phyloP scores from a whole-genome alignment of 2,888 invertebrate species.

The Rotaria macrura region DNA sequence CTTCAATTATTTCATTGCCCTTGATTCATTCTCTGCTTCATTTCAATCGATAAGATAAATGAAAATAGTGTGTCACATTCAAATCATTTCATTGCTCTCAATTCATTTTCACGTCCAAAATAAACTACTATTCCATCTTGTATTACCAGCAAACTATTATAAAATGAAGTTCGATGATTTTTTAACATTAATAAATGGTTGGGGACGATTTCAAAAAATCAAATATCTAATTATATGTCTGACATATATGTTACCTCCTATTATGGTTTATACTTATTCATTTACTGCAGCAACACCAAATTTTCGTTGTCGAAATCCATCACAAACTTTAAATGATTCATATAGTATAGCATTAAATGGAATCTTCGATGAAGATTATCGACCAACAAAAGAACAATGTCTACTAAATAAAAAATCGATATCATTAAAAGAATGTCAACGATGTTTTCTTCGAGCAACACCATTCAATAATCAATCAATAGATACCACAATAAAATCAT shows the following conservation, averaged over 20 bases:
- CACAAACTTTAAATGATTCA: neutral
- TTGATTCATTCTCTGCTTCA: too few relatives aligned
- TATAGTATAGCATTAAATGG: neutral
- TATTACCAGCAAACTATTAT: neutral
- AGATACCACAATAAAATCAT: neutral
- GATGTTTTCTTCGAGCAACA: neutral
- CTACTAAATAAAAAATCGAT: neutral
- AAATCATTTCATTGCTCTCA: too few relatives aligned
- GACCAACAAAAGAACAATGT: neutral
- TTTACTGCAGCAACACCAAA: neutral
- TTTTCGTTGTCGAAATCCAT: neutral
- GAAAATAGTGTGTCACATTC: too few relatives aligned
- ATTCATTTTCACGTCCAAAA: too few relatives aligned
- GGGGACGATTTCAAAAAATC: neutral
- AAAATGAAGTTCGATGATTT: slow-evolving; percentile 1
- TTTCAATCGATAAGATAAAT: too few relatives aligned
- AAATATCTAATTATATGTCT: neutral
- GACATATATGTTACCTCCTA: neutral
- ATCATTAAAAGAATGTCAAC: slow-evolving; percentile 1
- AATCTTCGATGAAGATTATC: neutral
- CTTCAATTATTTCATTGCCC: too few relatives aligned
- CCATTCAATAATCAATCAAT: too few relatives aligned
- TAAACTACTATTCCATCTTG: too few relatives aligned
- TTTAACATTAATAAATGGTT: neutral
- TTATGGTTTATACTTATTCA: neutral